These are phyloP conservation scores for Hoplodrina blanda DNA, from an alignment of 2,888 invertebrate species.

Conservation along the genomic window DNA sequence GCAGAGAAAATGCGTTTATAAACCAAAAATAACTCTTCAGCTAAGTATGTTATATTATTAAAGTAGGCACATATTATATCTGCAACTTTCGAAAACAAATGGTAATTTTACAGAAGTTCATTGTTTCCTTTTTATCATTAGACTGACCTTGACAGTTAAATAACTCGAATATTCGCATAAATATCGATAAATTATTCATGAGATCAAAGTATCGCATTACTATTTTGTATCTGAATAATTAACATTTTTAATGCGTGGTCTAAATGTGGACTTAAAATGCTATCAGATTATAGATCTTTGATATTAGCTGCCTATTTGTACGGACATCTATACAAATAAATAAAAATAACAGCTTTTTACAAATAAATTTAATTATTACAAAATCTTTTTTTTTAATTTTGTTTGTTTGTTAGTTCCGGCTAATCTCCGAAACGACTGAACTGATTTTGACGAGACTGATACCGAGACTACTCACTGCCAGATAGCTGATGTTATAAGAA, in stretches of 20 bases:
- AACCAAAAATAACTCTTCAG: too few species aligned
- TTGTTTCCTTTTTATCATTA: constrained; percentile 26
- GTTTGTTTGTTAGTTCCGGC: not conserved
- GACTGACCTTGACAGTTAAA: constrained; percentile 73
- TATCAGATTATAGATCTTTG: constrained; percentile 22
- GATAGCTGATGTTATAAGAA: too few species aligned
- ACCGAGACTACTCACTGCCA: too few species aligned
- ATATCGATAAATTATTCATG: constrained; percentile 51
- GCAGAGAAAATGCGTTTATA: too few species aligned
- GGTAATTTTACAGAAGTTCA: not conserved
- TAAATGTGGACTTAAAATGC: constrained; percentile 15
- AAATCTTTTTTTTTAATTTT: not conserved
- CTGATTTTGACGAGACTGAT: too few species aligned
- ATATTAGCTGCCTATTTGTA: not conserved
- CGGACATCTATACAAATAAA: too few species aligned
- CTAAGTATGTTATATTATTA: too few species aligned
- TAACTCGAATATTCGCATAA: constrained; percentile 65
- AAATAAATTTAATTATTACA: too few species aligned
- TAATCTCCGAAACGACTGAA: too few species aligned
- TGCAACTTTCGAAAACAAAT: too few species aligned
- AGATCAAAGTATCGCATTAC: constrained; percentile 58
- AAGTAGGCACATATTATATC: too few species aligned
- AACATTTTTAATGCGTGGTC: constrained; percentile 28
- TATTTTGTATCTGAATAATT: constrained; percentile 47
- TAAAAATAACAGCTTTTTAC: too few species aligned